Evolutionary conservation across 2,888 invertebrate genomes (phyloP), one percentile per base, ranked within the genome.

Genomic region (Exephanes ischioxanthus): DNA sequence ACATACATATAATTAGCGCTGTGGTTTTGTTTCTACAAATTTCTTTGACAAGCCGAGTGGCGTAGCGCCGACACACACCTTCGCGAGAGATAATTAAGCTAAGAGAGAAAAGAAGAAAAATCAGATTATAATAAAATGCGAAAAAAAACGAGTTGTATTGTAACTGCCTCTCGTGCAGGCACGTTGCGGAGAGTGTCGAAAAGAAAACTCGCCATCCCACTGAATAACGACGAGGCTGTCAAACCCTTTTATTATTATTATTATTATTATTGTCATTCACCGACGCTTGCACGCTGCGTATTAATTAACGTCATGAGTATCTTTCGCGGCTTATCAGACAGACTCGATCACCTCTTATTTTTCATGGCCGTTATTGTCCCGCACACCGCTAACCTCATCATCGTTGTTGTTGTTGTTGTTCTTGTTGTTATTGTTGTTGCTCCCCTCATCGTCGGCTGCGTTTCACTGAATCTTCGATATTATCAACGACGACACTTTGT

Each of bases 361-460:
- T 14, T 58, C 55, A 55, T 55, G 19, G 19, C 22, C 19, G 19
- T 55, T 55, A 55, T 22, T 22, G 55, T 55, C 19, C 19, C 55
- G 55, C 55, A 2, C 55, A 67, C 11, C 77, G 55, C 61, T 73
- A 63, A 83, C 51, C 66, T 79, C 66, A 67, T 26, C 83, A 83
- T 86, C 83, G 78, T 75, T 75, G 80, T 86, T 76, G 72, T 84
- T 81, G 84, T 79, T 80, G 80, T 80, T 80, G 84, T 84, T 85
- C 79, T 87, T 87, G 84, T 83, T 86, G 83, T 81, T 85, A 79
- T 83, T 76, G 82, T 84, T 85, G 79, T 78, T 80, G 73, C 78
- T 48, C 72, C 76, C 51, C 84, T 58, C 51, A 72, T 80, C 66
- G 80, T 76, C 45, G 45, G 63, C 37, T 63, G 55, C 33, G 78